Percentiles rank a stretch among this genome's conserved stretches.
phyloP scores from a whole-genome alignment of 2,113 vertebrate species.

The Ciconia maguari region DNA sequence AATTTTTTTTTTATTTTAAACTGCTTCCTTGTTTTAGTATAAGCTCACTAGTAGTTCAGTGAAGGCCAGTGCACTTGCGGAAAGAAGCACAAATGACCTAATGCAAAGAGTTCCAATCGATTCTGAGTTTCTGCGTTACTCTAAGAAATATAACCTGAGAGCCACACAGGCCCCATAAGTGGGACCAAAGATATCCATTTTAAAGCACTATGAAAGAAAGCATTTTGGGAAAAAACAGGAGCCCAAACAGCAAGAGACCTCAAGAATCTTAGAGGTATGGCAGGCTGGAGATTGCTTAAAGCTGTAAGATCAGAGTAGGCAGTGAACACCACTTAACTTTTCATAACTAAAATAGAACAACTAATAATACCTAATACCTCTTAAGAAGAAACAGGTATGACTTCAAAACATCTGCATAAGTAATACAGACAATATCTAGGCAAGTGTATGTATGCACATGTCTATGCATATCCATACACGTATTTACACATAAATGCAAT shows the following conservation, averaged over 20 bases:
- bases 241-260: neutral
- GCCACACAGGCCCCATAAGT: accelerated
- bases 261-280: neutral
- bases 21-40: neutral
- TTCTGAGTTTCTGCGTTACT: neutral
- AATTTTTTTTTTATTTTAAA: neutral
- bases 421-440: neutral
- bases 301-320: neutral
- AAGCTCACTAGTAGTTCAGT: neutral
- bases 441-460: neutral
- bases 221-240: neutral
- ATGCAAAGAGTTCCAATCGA: neutral
- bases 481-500: neutral
- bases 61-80: accelerated
- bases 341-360: neutral
- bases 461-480: neutral
- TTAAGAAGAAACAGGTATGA: neutral
- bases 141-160: neutral
- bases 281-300: neutral
- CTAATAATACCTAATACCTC: neutral
- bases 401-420: neutral
- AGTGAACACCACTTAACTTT: neutral
- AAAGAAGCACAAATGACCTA: neutral
- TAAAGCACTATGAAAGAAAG: neutral
- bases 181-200: neutral